Conservation (phyloP, 2,797 vertebrate species). For the Silurus lanzhouensis region DNA sequence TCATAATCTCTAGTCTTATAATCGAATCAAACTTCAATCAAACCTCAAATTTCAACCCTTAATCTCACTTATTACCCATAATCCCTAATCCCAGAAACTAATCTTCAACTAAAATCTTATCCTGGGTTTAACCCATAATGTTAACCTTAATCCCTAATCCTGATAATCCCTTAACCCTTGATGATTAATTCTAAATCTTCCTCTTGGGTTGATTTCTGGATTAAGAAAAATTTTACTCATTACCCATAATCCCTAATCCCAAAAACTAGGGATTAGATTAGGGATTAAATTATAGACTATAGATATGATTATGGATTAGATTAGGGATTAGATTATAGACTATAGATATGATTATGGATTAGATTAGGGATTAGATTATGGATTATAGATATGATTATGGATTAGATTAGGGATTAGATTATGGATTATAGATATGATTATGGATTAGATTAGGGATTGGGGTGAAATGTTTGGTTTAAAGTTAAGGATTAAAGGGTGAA, state of each 20-base stretch:
- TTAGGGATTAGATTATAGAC: no score
- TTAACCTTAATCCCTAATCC: not conserved
- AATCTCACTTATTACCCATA: not conserved
- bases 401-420: no score
- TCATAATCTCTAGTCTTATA: not conserved
- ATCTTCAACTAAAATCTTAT: not conserved
- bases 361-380: no score
- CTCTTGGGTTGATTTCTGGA: not conserved
- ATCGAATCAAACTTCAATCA: no score
- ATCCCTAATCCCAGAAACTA: not conserved
- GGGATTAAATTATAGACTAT: no score
- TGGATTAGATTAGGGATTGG: not conserved
- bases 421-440: not conserved
- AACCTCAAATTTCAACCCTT: not conserved
- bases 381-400: no score
- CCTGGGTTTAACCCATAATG: not conserved
- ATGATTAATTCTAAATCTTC: not conserved
- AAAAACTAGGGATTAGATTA: not conserved
- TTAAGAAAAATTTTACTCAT: not conserved
- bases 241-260: not conserved
- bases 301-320: no score
- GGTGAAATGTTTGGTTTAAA: no score
- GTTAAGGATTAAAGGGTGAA: not conserved
- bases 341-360: no score
- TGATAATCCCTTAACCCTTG: not conserved